Evolutionary conservation across 2,113 vertebrate genomes (phyloP).

Genomic region (Callipepla squamata): DNA sequence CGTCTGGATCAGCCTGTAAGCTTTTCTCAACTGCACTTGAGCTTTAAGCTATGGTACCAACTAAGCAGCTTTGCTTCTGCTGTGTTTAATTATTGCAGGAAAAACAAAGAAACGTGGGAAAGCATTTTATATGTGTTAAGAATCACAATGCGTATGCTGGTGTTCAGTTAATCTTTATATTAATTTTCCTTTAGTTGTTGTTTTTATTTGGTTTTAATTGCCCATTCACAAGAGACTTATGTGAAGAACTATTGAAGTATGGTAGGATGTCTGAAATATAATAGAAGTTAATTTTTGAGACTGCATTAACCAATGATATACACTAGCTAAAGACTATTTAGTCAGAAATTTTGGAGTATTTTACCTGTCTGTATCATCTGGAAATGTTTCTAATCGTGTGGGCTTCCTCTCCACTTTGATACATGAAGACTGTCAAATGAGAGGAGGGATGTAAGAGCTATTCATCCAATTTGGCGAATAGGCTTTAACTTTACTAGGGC

Average conservation of each 20-base stretch:
- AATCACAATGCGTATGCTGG: not conserved
- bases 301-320: not conserved
- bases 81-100: not conserved
- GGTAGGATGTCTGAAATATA: not conserved
- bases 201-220: not conserved
- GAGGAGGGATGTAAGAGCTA: not conserved
- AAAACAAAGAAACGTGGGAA: not conserved
- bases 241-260: not conserved
- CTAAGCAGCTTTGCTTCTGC: not conserved
- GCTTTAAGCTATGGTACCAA: not conserved
- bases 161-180: not conserved
- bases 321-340: not conserved
- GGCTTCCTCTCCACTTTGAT: not conserved
- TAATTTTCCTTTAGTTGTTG: not conserved
- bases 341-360: not conserved
- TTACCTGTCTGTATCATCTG: not conserved
- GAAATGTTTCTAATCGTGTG: not conserved
- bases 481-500: not conserved
- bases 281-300: not conserved
- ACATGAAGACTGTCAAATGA: not conserved
- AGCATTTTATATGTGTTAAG: not conserved
- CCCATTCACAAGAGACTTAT: not conserved
- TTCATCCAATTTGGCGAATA: not conserved
- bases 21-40: not conserved
- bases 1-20: not conserved